A percentile compares a stretch with the other conserved stretches of the same genome.
phyloP scores from a whole-genome alignment of 2,888 invertebrate species.

The Lycophotia porphyrea region DNA sequence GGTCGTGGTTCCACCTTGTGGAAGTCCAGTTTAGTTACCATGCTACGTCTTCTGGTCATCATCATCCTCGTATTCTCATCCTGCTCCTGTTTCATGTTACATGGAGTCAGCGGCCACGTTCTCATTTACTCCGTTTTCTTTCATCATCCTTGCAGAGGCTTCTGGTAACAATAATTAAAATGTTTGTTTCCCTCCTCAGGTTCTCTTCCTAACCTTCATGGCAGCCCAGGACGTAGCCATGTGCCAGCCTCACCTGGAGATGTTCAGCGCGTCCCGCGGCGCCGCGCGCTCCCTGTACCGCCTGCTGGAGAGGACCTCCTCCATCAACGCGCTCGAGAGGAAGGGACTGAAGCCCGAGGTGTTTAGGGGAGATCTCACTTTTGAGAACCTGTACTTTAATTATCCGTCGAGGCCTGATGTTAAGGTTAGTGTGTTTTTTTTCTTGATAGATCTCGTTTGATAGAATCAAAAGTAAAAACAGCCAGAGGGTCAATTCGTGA shows the following conservation, averaged over 20 bases:
- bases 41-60: not conserved
- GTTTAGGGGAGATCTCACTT: constrained; percentile 92
- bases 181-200: constrained; percentile 77
- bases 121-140: not conserved
- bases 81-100: too few species aligned
- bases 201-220: constrained; percentile 93
- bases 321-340: constrained; percentile 76
- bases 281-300: constrained; percentile 93
- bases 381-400: constrained; percentile 93
- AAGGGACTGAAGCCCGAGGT: constrained; percentile 87
- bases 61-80: not conserved
- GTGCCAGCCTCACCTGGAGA: constrained; percentile 93
- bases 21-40: not conserved
- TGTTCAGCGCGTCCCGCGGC: constrained; percentile 93
- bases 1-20: not conserved
- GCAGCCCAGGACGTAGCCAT: constrained; percentile 94
- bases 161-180: not conserved
- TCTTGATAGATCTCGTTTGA: not conserved
- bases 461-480: not conserved
- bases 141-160: not conserved
- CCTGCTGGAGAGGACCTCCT: constrained; percentile 91
- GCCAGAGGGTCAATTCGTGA: not conserved
- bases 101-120: not conserved
- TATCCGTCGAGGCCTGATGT: constrained; percentile 95
- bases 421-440: constrained; percentile 82